Base-by-base conservation (phyloP, 2,888 invertebrate species). In the Teleiodes luculella region DNA sequence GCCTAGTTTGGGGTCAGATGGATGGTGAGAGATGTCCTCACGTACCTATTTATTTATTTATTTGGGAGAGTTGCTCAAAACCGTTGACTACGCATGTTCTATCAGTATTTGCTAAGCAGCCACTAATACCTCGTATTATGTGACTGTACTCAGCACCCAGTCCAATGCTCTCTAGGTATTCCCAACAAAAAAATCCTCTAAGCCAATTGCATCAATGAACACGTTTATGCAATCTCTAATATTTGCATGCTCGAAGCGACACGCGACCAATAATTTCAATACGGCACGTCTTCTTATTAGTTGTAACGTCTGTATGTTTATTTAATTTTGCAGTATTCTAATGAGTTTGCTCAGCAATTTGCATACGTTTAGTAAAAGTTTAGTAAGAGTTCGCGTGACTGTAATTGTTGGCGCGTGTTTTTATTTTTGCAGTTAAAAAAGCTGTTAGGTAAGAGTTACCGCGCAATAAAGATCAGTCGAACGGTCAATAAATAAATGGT, bases 141-240 rank as follows among this genome's bases (percentile, higher is more conserved):
- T n/a, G n/a, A n/a, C n/a, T n/a, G n/a, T n/a, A n/a, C n/a, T n/a
- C n/a, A n/a, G 18, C 14, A 31, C 14, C 46, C 46, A 46, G 46
- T 46, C 45, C 46, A 46, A 16, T 54, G 54, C 45, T 39, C 55
- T 30, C 16, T 14, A 20, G 56, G 56, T 53, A 56, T 56, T 53
- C 24, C 13, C 20, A 13, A 48, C 37, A 56, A 53, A 56, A 56
- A 56, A 45, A 31, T n/a, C 16, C n/a, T 13, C 30, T 16, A 18
- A n/a, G 30, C 41, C 43, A 53, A 39, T 50, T 53, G 52, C 43
- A 56, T 52, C 52, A 56, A 45, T 52, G 52, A 13, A 52, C 43
- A 46, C 28, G 39, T 56, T 57, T 57, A 57, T 57, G 56, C 53
- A 57, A 57, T 57, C 51, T 57, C 56, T 24, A 30, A 31, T 8